Base-by-base conservation (phyloP, 2,113 vertebrate genomes). In the Papio anubis region DNA sequence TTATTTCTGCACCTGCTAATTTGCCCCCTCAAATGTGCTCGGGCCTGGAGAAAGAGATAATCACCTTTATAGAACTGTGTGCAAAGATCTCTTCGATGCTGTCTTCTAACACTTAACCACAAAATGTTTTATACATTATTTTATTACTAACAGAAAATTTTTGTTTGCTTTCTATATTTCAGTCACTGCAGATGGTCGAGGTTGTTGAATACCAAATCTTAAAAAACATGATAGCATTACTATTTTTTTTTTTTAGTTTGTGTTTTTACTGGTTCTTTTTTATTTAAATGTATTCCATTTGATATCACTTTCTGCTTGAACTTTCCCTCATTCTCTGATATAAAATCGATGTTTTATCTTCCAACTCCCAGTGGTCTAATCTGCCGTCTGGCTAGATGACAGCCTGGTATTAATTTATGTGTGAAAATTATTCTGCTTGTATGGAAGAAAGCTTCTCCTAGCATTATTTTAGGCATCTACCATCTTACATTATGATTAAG, bases 291-390 rank as follows among this genome's bases (percentile, higher is more conserved):
- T 72, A 70, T 50, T 89, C 52, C 7, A 57, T 48, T 83, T 73
- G 35, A 61, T 90, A 59, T 38, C 2, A 96, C 82, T 90, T 95
- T 18, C 4, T 87, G 6, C 8, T 88, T 80, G 3, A 68, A n/a
- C 13, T 68, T 95, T 89, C 70, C 27, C 68, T 72, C 38, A 72
- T 93, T 73, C 25, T 92, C 3, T 25, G 25, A 93, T 38, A 61
- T 76, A 78, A 96, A 96, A 61, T 32, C 55, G 0, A 68, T 93
- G 0, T 40, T 94, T 97, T 61, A 55, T 94, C 17, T 92, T 94
- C n/a, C 4, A 76, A 14, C 1, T 93, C 52, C 5, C 8, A 89
- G 32, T 59, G 25, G 20, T 40, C 30, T 94, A 73, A 75, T 61
- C 6, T 96, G 18, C 68, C 90, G 27, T 20, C 32, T 86, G 20